Percentiles rank a stretch among this genome's conserved stretches.
Conservation (phyloP, 2,797 vertebrate genomes). For the Echiichthys vipera region DNA sequence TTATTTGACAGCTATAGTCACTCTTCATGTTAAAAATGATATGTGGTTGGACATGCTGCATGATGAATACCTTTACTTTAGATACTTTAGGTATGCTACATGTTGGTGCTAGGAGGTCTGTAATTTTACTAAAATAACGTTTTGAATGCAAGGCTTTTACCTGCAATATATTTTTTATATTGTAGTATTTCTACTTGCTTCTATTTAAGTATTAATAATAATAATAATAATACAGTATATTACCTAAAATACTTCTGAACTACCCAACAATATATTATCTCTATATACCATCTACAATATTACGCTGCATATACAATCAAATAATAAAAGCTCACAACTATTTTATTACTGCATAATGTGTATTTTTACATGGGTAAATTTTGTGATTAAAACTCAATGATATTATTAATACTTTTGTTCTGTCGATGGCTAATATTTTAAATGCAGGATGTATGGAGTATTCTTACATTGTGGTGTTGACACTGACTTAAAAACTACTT, state of each 20-base stretch:
- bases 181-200: background rate
- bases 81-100: background rate
- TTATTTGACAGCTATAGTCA: background rate
- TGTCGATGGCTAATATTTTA: background rate
- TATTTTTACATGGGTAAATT: background rate
- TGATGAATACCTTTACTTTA: background rate
- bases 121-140: background rate
- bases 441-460: background rate
- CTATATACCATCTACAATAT: too few relatives aligned
- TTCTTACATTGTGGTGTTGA: background rate
- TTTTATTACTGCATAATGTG: background rate
- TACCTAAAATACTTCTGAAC: background rate
- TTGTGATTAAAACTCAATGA: background rate
- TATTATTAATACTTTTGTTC: background rate
- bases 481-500: background rate
- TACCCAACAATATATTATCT: background rate
- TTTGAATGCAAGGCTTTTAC: background rate
- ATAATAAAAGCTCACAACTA: background rate
- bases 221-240: too few relatives aligned
- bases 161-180: background rate
- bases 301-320: too few relatives aligned
- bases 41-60: background rate
- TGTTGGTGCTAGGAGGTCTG: background rate
- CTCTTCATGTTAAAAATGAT: background rate
- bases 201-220: too few relatives aligned